Base-by-base conservation (phyloP, 2,113 vertebrate genomes). In the Machaerirhynchus nigripectus region DNA sequence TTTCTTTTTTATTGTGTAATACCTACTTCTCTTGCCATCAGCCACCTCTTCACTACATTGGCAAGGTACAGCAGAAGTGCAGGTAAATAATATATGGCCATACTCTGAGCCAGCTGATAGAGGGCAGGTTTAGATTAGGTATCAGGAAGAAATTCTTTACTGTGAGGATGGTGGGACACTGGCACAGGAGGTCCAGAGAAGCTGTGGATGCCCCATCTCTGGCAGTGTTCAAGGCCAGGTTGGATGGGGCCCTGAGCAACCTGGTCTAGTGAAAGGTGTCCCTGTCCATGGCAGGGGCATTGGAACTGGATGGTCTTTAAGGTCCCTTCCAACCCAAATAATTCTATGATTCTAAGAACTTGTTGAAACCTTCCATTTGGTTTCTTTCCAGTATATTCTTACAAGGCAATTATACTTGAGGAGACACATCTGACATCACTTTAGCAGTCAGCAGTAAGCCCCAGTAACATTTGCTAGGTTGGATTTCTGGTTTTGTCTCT, bases 211-310 rank as follows among this genome's bases (percentile, higher is more conserved):
- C 13, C 19, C 19, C 5, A 11, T 61, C 30, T 31, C 40, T 31
- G 11, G 39, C 14, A 75, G 13, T 53, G 7, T 35, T 49, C 40
- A 30, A 27, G 24, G 30, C 1, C 53, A 55, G 8, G 17, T 17
- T 69, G 40, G 47, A 60, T 40, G 11, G 28, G 16, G n/a, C 12
- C 9, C 2, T 82, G n/a, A 31, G 30, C 40, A 69, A 7, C 35
- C n/a, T 61, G 4, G 6, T 60, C 7, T n/a, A 40, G 6, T 60
- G 55, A 40, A 47, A 61, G 16, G 24, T 47, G 61, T 47, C 39
- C 17, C 11, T 60, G 39, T 1, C 23, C 30, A 10, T 40, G 30
- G n/a, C 3, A 3, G 9, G 23, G 20, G 6, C 9, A 3, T 18
- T 76, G 63, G 70, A 52, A 61, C 30, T 2, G 5, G n/a, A 9